Evolutionary conservation across 2,888 invertebrate species (phyloP).

Genomic region (Pseudococcus jackbeardsleyi): DNA sequence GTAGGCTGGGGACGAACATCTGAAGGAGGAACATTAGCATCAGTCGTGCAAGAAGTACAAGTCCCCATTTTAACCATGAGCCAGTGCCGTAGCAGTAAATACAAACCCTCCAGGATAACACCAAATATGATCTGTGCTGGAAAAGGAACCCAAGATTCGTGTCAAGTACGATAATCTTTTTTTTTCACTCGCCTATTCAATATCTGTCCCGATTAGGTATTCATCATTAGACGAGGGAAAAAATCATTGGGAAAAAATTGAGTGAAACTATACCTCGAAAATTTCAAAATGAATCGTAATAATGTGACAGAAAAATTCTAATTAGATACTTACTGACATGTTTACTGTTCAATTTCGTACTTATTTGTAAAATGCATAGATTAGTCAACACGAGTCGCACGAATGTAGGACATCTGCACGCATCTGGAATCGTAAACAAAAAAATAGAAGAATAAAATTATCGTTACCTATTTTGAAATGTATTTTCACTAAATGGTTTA

Average conservation of each 20-base stretch:
- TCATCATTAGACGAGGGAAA: background rate
- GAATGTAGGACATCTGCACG: slow-evolving; percentile 10
- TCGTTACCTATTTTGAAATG: background rate
- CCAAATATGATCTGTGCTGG: slow-evolving; percentile 90
- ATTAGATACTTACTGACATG: background rate
- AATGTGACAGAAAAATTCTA: background rate
- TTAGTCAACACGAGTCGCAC: background rate
- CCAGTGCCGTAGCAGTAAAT: slow-evolving; percentile 87
- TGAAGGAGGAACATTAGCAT: slow-evolving; percentile 85
- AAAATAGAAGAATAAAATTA: background rate
- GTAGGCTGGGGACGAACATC: slow-evolving; percentile 89
- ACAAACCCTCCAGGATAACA: slow-evolving; percentile 85
- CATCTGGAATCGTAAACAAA: background rate
- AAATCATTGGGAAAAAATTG: background rate
- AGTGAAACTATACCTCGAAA: background rate
- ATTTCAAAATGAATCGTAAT: background rate
- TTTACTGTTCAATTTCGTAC: background rate
- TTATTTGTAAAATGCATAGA: background rate
- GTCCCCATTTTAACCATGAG: slow-evolving; percentile 85
- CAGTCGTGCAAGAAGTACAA: slow-evolving; percentile 84
- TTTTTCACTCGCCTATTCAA: background rate
- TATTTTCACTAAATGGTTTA: background rate
- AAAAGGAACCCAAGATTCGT: slow-evolving; percentile 84
- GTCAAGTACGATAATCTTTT: slow-evolving; percentile 71
- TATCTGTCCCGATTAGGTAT: background rate